Percentiles rank a stretch among this genome's conserved stretches.
Conservation (phyloP, 1,140 invertebrate genomes). For the Temnothorax longispinosus region DNA sequence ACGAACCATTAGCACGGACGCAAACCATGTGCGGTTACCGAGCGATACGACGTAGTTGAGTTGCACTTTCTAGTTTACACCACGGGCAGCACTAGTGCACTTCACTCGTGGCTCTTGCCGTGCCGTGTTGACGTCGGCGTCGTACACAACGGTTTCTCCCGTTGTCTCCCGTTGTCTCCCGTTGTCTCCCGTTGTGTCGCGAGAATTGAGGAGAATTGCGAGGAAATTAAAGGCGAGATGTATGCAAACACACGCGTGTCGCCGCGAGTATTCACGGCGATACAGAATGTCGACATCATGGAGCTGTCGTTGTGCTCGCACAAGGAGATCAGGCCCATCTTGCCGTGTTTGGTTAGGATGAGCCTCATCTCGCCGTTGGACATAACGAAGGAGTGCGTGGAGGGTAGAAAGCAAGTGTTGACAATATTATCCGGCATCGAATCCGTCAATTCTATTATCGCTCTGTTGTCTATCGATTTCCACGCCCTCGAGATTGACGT, state of each 20-base stretch:
- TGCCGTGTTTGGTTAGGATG: slow-evolving; percentile 97
- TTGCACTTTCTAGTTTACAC: no score
- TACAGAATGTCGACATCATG: slow-evolving; percentile 93
- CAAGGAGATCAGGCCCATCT: slow-evolving; percentile 93
- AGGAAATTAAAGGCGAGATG: slow-evolving; percentile 63
- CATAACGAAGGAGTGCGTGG: slow-evolving; percentile 92
- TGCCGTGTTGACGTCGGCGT: no score
- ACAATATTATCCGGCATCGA: slow-evolving; percentile 96
- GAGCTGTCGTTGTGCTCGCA: slow-evolving; percentile 89
- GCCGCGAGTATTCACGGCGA: slow-evolving; percentile 90
- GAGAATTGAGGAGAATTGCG: not conserved
- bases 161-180: no score
- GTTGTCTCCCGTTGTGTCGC: no score
- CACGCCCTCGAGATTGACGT: slow-evolving; percentile 96
- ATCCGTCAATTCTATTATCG: slow-evolving; percentile 97
- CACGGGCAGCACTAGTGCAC: no score
- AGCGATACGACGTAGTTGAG: no score
- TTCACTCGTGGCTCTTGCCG: no score
- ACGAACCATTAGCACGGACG: no score
- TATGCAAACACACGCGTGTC: slow-evolving; percentile 84
- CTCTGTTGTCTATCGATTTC: slow-evolving; percentile 97
- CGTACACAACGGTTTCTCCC: no score
- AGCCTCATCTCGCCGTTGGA: slow-evolving; percentile 95
- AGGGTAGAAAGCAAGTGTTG: slow-evolving; percentile 94
- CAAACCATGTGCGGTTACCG: no score